Base-by-base conservation (phyloP, 2,888 invertebrate genomes). In the Drosophila stalkeri region DNA sequence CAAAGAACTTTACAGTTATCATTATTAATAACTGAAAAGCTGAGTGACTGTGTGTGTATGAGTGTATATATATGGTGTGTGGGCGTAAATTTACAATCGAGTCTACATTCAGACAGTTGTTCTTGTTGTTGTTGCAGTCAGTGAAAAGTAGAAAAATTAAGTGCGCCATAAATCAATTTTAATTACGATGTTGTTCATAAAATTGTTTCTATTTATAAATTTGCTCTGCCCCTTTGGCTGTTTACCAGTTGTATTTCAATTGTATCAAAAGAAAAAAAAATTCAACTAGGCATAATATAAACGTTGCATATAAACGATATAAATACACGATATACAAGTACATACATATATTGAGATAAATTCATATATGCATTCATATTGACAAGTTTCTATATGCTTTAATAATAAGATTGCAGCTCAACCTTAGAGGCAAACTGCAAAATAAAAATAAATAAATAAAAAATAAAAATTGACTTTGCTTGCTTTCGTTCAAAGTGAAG, bases 131-230 rank as follows among this genome's bases (percentile, higher is more conserved):
- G 81, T 54, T 79, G 80, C 62, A 84, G 69, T 78, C 72, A 78
- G 80, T 31, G 33, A 70, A 64, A 61, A 61, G 57, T 57, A 59
- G 39, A 73, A 68, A 68, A 72, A 68, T 74, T 67, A 71, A 69
- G 62, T 75, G 64, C 69, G 77, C 63, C 75, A 89, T 91, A 83
- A 89, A 90, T 90, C 77, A 83, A 82, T 68, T 82, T 80, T 76
- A 89, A 90, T 86, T 89, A 75, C 82, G 37, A 33, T 70, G 70
- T 64, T 68, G 69, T 75, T 74, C 61, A 59, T 37, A 70, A 66
- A 72, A 49, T 47, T 49, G 49, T 44, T 49, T 39, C 69, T 65
- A 70, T 64, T 75, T 61, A 63, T 62, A 43, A 49, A 44, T 44
- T 64, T 51, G 49, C 33, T 67, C 31, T 12, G 39, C 18, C 49